Evolutionary conservation across 2,113 vertebrate genomes (phyloP).

Genomic region (Periophthalmodon schlosseri): DNA sequence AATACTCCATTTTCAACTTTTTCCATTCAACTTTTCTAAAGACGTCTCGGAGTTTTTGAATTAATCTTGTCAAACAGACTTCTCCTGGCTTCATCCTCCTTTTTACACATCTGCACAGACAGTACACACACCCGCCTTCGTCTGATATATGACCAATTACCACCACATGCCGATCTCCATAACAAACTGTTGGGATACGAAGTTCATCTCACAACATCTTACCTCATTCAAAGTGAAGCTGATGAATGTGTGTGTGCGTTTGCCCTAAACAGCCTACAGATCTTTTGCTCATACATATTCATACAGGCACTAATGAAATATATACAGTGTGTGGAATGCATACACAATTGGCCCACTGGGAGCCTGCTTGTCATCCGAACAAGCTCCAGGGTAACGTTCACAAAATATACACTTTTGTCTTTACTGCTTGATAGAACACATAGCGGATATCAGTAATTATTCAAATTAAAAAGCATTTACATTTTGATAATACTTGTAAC

Average conservation of each 20-base stretch:
- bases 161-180: slow-evolving; percentile 27
- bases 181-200: slow-evolving; percentile 35
- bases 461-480: neutral
- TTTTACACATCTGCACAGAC: slow-evolving; percentile 6
- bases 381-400: slow-evolving; percentile 28
- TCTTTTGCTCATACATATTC: slow-evolving; percentile 56
- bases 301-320: slow-evolving; percentile 56
- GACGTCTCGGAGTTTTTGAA: slow-evolving; percentile 19
- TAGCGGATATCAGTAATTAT: neutral
- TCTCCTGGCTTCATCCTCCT: slow-evolving; percentile 33
- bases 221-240: slow-evolving; percentile 42
- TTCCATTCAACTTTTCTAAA: neutral
- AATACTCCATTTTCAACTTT: neutral
- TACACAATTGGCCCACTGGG: slow-evolving; percentile 29
- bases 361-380: slow-evolving; percentile 37
- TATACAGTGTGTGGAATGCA: slow-evolving; percentile 46
- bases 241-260: slow-evolving; percentile 50
- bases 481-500: neutral
- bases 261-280: slow-evolving; percentile 47
- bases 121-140: neutral
- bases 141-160: slow-evolving; percentile 36
- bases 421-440: slow-evolving; percentile 13
- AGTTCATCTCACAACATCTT: slow-evolving; percentile 47
- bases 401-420: slow-evolving; percentile 25
- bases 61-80: neutral